phyloP scores from a whole-genome alignment of 2,113 vertebrate genomes.

The Chitala chitala region DNA sequence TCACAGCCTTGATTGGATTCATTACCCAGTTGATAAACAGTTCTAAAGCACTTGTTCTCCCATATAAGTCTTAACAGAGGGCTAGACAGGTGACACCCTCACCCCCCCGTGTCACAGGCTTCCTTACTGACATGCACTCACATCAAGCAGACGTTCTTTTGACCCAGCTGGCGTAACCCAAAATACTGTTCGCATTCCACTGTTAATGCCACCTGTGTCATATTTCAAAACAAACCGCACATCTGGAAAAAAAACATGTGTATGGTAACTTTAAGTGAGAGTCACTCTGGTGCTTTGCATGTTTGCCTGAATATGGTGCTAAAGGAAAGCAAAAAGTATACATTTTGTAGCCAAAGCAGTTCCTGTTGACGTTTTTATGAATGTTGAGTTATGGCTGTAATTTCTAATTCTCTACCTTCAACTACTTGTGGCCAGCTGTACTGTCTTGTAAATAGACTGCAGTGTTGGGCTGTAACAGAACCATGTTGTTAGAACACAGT shows the following conservation, averaged over 20 bases:
- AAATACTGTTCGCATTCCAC: not conserved
- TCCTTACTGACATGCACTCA: too few species aligned
- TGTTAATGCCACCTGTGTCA: not conserved
- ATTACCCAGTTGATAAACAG: not conserved
- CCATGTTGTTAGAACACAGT: not conserved
- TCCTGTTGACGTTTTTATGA: not conserved
- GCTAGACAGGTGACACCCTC: not conserved
- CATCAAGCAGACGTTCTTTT: not conserved
- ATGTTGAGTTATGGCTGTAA: conserved; percentile 2
- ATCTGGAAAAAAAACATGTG: not conserved
- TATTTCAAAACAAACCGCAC: not conserved
- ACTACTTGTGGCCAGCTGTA: not conserved
- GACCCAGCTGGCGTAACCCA: not conserved
- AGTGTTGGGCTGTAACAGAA: not conserved
- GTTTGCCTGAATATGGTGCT: not conserved
- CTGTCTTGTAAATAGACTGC: not conserved
- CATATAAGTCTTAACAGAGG: not conserved
- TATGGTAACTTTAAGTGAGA: not conserved
- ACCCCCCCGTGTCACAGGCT: conserved; percentile 10
- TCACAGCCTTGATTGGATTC: not conserved
- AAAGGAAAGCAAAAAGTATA: conserved; percentile 1
- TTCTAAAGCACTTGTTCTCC: not conserved
- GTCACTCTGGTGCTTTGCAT: not conserved
- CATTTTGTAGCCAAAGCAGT: conserved; percentile 6
- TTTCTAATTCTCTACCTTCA: not conserved